phyloP scores from a whole-genome alignment of 1,140 invertebrate species.

The Cyclargus thomasi region DNA sequence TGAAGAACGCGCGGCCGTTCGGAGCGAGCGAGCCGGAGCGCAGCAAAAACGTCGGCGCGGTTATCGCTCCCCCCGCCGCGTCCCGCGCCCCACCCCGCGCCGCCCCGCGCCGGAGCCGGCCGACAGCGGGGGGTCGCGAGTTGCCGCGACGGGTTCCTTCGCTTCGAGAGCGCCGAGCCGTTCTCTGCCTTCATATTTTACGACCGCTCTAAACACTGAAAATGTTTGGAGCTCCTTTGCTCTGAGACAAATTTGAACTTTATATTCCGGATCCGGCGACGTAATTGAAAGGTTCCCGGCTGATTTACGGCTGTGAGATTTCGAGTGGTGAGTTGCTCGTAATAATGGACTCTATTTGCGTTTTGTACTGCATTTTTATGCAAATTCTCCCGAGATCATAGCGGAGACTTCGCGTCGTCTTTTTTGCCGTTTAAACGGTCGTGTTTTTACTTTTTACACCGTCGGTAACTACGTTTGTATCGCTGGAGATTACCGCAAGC shows the following conservation, averaged over 20 bases:
- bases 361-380: slow-evolving; percentile 21
- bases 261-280: slow-evolving; percentile 29
- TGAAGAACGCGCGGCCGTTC: slow-evolving; percentile 65
- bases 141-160: slow-evolving; percentile 40
- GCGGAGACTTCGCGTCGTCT: neutral
- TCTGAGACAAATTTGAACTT: slow-evolving; percentile 30
- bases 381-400: slow-evolving; percentile 11
- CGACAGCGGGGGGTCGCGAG: slow-evolving; percentile 62
- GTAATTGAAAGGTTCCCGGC: slow-evolving; percentile 45
- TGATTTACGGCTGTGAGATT: slow-evolving; percentile 52
- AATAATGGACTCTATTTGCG: slow-evolving; percentile 17
- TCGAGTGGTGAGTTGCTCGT: slow-evolving; percentile 55
- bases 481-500: slow-evolving; percentile 27
- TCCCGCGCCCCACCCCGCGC: slow-evolving; percentile 24
- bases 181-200: slow-evolving; percentile 38
- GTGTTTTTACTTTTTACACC: neutral
- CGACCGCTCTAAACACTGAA: slow-evolving; percentile 31
- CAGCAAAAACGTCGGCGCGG: slow-evolving; percentile 68
- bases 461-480: slow-evolving; percentile 29
- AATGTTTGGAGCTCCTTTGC: slow-evolving; percentile 8
- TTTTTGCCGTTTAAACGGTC: neutral
- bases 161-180: slow-evolving; percentile 34
- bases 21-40: slow-evolving; percentile 61
- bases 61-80: slow-evolving; percentile 52
- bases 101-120: slow-evolving; percentile 49